Evolutionary conservation across 37 sponge, comb jelly and placozoan species (phyloP).

Genomic region (Amphimedon queenslandica): DNA sequence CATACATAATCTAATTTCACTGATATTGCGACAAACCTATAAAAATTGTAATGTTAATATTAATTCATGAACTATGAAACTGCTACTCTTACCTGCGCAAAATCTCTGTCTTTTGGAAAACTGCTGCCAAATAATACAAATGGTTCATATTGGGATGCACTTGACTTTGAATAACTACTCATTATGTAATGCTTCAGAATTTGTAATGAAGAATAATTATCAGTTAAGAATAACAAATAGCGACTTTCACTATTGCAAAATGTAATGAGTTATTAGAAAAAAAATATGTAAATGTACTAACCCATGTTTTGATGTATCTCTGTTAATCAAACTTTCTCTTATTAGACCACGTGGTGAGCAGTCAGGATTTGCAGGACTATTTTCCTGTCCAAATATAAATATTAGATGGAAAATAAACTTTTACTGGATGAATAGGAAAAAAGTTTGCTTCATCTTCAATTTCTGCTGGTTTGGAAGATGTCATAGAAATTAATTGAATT

Average conservation of each 20-base stretch:
- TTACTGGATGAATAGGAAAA: too few species aligned
- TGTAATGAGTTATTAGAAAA: neutral
- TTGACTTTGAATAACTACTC: neutral
- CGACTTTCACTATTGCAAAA: slow-evolving; percentile 48
- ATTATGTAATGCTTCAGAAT: slow-evolving; percentile 25
- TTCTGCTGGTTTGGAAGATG: too few species aligned
- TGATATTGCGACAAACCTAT: slow-evolving; percentile 53
- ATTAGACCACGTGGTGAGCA: slow-evolving; percentile 69
- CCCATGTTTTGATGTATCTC: slow-evolving; percentile 74
- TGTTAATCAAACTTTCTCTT: slow-evolving; percentile 53
- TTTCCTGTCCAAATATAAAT: too few species aligned
- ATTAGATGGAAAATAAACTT: too few species aligned
- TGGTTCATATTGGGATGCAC: neutral
- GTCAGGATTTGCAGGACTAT: slow-evolving; percentile 46
- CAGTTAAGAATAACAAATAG: slow-evolving; percentile 54
- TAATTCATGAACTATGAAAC: neutral
- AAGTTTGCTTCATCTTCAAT: too few species aligned
- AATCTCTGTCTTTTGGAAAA: slow-evolving; percentile 65
- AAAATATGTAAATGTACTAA: slow-evolving; percentile 20
- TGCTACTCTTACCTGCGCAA: slow-evolving; percentile 29
- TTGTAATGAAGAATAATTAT: slow-evolving; percentile 56
- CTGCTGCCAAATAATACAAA: slow-evolving; percentile 60
- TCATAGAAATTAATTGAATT: neutral
- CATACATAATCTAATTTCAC: slow-evolving; percentile 54
- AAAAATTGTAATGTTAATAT: neutral